Conservation (phyloP, 1,140 invertebrate species). For the Manduca sexta region DNA sequence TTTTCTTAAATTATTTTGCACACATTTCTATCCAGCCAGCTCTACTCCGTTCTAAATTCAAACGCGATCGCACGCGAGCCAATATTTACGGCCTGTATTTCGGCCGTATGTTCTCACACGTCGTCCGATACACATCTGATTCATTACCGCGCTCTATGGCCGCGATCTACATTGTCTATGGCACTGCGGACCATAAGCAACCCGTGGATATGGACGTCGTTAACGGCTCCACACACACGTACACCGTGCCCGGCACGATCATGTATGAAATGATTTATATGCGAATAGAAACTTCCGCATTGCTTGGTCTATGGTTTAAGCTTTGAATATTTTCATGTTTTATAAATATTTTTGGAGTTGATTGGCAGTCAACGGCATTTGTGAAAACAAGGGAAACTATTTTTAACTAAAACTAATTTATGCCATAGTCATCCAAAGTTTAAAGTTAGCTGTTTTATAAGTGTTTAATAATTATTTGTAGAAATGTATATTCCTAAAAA, state of each 20-base stretch:
- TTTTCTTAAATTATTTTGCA: no score
- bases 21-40: constrained; percentile 7
- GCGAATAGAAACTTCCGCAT: neutral
- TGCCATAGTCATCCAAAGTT: no score
- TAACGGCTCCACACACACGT: constrained; percentile 5
- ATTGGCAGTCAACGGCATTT: no score
- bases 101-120: constrained; percentile 70
- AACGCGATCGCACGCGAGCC: constrained; percentile 52
- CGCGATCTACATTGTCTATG: constrained; percentile 48
- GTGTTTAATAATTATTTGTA: no score
- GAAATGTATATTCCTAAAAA: no score
- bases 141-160: constrained; percentile 53
- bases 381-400: no score
- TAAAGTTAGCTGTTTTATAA: no score
- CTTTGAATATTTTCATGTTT: no score
- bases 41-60: constrained; percentile 17
- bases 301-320: no score
- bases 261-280: constrained; percentile 2
- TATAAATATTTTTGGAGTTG: no score
- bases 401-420: no score
- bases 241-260: constrained; percentile 1
- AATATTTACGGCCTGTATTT: constrained; percentile 67
- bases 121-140: constrained; percentile 69
- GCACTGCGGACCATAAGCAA: constrained; percentile 2
- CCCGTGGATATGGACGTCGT: constrained; percentile 1